Evolutionary conservation across 2,113 vertebrate genomes (phyloP).

Genomic region (Paradoxurus hermaphroditus): DNA sequence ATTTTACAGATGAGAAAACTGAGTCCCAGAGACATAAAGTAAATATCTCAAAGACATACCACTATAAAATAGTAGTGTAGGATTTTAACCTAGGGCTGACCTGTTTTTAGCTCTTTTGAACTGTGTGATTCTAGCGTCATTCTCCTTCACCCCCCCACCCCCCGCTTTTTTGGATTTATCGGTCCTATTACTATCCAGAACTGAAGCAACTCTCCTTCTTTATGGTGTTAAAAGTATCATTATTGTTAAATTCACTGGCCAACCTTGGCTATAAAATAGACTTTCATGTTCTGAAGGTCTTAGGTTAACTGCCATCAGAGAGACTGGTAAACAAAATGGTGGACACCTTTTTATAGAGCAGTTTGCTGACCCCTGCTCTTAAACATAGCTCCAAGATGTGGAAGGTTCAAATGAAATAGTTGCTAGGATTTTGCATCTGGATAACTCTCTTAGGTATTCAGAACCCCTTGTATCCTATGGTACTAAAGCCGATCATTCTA

Average conservation of each 20-base stretch:
- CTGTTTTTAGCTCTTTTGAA: background rate
- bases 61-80: background rate
- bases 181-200: background rate
- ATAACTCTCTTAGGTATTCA: background rate
- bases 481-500: background rate
- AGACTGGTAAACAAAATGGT: background rate
- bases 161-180: background rate
- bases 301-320: background rate
- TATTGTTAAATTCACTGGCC: background rate
- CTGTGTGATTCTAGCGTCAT: background rate
- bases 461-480: background rate
- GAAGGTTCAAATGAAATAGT: background rate
- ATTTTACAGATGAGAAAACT: background rate
- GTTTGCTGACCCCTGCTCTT: background rate
- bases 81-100: background rate
- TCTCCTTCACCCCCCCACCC: too few species aligned
- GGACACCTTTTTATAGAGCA: background rate
- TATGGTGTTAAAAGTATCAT: background rate
- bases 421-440: background rate
- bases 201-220: background rate
- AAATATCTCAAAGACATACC: background rate
- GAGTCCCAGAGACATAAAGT: background rate
- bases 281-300: background rate
- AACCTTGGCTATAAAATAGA: background rate
- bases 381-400: background rate